Conservation (phyloP, 2,888 invertebrate species). For the Cheilosia vulpina region DNA sequence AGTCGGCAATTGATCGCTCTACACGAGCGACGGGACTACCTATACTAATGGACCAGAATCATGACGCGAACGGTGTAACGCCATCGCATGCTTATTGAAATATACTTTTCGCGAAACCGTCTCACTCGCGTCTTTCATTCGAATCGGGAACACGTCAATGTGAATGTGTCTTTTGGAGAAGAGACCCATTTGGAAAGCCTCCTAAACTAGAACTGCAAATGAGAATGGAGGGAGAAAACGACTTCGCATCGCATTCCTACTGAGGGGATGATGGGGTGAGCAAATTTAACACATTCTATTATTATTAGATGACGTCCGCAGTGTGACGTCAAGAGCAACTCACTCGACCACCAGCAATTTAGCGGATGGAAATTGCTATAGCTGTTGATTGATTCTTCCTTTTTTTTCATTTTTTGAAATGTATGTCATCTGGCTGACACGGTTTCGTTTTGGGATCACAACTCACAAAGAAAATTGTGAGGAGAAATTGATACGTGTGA, state of each 20-base stretch:
- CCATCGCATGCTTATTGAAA: constrained; percentile 20
- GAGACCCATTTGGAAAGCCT: constrained; percentile 13
- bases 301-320: constrained; percentile 48
- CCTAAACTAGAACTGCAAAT: background rate
- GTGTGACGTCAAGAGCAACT: constrained; percentile 51
- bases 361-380: constrained; percentile 11
- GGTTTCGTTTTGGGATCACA: background rate
- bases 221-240: background rate
- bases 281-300: constrained; percentile 38
- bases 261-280: constrained; percentile 28
- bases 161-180: constrained; percentile 21
- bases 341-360: constrained; percentile 14
- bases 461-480: background rate
- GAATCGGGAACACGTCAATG: constrained; percentile 39
- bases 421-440: background rate
- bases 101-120: background rate
- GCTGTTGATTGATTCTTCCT: background rate
- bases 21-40: constrained; percentile 4
- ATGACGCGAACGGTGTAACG: background rate
- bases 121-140: background rate
- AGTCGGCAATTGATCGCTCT: constrained; percentile 1
- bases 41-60: too few relatives aligned
- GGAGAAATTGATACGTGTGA: background rate
- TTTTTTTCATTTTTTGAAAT: background rate
- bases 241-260: background rate